These are phyloP conservation scores for Camelus dromedarius DNA, from an alignment of 2,113 vertebrate species.

Conservation along the genomic window DNA sequence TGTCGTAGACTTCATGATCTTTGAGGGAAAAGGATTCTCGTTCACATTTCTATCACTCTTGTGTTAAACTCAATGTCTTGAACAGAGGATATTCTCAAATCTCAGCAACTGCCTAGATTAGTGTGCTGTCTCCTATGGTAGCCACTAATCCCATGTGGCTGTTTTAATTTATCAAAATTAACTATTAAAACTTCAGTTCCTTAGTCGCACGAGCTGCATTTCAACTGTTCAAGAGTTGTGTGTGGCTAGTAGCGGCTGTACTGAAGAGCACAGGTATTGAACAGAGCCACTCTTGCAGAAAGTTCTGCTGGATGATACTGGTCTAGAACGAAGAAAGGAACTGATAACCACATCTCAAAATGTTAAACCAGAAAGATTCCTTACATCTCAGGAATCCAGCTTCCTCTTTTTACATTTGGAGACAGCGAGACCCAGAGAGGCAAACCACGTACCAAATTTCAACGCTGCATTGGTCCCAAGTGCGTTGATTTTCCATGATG, in stretches of 20 bases:
- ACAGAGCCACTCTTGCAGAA: background rate
- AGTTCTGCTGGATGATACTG: background rate
- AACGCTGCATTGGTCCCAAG: background rate
- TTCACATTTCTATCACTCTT: background rate
- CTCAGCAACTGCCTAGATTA: background rate
- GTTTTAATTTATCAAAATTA: background rate
- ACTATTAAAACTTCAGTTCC: background rate
- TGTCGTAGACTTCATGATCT: background rate
- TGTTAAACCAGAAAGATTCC: background rate
- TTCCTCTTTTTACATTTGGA: background rate
- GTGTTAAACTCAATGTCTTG: background rate
- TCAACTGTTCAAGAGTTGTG: background rate
- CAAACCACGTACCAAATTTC: background rate
- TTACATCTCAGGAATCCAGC: background rate
- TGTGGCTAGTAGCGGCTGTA: background rate
- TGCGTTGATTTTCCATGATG: fast-evolving
- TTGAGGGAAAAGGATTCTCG: background rate
- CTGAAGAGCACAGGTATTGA: background rate
- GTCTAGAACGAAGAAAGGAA: background rate
- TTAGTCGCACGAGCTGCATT: background rate
- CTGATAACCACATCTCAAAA: background rate
- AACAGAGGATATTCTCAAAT: background rate
- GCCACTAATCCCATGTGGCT: background rate
- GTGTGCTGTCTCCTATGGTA: background rate
- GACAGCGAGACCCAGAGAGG: background rate